Percentiles rank a stretch among this genome's conserved stretches.
These are phyloP conservation scores for Gopherus evgoodei DNA, from an alignment of 2,113 vertebrate genomes.

Conservation along the genomic window DNA sequence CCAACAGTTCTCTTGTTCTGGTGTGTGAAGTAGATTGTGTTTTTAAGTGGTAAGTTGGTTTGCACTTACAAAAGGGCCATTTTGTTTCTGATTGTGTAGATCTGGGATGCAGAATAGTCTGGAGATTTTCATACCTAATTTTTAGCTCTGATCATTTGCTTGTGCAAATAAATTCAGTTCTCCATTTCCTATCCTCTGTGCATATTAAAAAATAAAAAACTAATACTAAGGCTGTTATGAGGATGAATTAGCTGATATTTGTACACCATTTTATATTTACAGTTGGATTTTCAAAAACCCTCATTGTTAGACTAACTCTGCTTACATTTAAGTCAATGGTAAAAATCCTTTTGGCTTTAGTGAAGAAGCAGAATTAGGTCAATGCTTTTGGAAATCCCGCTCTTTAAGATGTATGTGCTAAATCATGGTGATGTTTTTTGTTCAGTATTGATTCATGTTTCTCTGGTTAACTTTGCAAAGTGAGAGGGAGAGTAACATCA, in stretches of 20 bases:
- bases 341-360: background rate
- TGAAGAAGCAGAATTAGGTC: background rate
- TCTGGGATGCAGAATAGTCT: background rate
- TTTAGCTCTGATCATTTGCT: background rate
- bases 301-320: background rate
- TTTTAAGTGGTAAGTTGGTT: background rate
- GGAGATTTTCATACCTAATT: background rate
- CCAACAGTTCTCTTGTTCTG: background rate
- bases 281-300: background rate
- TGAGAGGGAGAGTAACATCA: background rate
- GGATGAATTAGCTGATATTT: background rate
- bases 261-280: background rate
- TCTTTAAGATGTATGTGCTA: background rate
- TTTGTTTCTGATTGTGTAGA: background rate
- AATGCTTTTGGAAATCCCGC: background rate
- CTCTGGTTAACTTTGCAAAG: background rate
- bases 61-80: background rate
- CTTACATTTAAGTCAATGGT: background rate
- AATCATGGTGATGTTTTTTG: background rate
- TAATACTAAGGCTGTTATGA: background rate
- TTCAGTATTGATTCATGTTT: background rate
- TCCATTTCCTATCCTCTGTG: background rate
- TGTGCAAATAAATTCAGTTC: background rate
- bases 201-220: background rate
- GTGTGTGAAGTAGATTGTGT: background rate